A percentile compares a stretch with the other conserved stretches of the same genome.
These are phyloP conservation scores for Nycticebus coucang DNA, from an alignment of 2,113 vertebrate species.

Conservation along the genomic window DNA sequence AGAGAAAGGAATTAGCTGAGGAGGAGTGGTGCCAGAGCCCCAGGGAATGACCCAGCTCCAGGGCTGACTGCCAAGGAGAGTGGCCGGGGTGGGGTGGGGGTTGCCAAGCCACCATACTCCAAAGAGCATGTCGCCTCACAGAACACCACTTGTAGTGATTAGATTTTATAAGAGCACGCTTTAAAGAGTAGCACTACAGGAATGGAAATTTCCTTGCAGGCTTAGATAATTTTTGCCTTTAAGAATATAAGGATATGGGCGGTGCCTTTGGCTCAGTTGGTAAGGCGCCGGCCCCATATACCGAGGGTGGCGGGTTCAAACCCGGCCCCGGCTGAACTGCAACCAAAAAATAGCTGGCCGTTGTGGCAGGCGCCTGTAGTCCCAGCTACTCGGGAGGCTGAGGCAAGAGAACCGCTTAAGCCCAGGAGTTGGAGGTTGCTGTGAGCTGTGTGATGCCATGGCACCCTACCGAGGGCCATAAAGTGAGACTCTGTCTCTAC, in stretches of 20 bases:
- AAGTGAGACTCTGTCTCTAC: too few relatives aligned
- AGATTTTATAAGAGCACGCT: neutral
- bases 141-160: neutral
- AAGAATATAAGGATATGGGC: constrained; percentile 24
- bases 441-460: too few relatives aligned
- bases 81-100: neutral
- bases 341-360: too few relatives aligned
- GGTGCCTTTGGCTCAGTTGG: too few relatives aligned
- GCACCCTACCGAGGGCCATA: too few relatives aligned
- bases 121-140: neutral
- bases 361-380: too few relatives aligned
- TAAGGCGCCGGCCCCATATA: too few relatives aligned
- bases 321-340: too few relatives aligned
- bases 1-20: neutral
- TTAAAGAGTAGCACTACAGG: neutral
- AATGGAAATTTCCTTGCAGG: neutral
- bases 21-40: neutral
- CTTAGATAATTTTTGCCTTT: constrained; percentile 27
- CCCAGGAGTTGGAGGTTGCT: too few relatives aligned
- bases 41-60: neutral
- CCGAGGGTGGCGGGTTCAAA: too few relatives aligned
- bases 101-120: neutral
- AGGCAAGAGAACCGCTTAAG: too few relatives aligned
- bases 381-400: too few relatives aligned
- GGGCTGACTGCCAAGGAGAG: constrained; percentile 15